Evolutionary conservation across 2,113 vertebrate species (phyloP).

Genomic region (Todiramphus saurophagus): DNA sequence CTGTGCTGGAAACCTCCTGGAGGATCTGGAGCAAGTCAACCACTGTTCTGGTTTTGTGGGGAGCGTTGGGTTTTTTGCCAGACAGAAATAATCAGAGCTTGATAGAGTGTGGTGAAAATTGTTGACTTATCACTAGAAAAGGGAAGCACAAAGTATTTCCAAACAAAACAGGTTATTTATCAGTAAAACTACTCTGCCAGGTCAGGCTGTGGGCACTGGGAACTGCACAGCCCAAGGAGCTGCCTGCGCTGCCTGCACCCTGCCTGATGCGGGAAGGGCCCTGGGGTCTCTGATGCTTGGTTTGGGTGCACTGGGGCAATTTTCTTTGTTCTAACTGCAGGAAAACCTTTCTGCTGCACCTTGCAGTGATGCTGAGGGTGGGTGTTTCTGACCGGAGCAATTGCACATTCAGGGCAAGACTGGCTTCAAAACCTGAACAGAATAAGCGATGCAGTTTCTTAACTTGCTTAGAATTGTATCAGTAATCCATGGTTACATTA

Average conservation of each 20-base stretch:
- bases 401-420: background rate
- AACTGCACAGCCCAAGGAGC: background rate
- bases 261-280: background rate
- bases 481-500: background rate
- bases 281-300: background rate
- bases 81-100: background rate
- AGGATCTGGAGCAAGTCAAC: background rate
- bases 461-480: background rate
- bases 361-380: background rate
- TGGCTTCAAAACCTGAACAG: background rate
- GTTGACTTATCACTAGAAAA: background rate
- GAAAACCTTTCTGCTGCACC: background rate
- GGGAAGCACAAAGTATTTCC: background rate
- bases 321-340: fast-evolving
- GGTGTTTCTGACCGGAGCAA: background rate
- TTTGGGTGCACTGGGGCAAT: background rate
- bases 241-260: background rate
- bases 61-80: background rate
- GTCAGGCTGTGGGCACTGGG: background rate
- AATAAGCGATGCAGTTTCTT: background rate
- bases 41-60: background rate
- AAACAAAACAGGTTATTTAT: background rate
- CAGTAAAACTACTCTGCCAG: background rate
- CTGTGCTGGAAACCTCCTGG: background rate
- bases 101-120: background rate